phyloP scores from a whole-genome alignment of 2,797 vertebrate species.

The Podarcis siculus region DNA sequence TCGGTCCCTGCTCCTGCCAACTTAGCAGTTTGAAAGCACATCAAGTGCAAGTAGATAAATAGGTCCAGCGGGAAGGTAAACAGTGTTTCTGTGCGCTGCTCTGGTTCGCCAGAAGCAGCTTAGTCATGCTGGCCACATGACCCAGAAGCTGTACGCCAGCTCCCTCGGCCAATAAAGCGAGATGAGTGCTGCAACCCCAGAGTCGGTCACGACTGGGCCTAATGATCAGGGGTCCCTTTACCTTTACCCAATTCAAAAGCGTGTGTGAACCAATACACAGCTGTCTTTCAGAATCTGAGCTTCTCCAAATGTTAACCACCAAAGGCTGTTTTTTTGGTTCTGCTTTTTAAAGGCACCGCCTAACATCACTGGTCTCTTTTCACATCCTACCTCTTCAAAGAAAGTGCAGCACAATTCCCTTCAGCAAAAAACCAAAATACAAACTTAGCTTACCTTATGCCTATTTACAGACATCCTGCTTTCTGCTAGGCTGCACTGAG shows the following conservation, averaged over 20 bases:
- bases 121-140: too few relatives aligned
- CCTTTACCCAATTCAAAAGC: not conserved
- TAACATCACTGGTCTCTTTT: not conserved
- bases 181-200: too few relatives aligned
- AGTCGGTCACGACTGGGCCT: too few relatives aligned
- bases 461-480: constrained; percentile 28
- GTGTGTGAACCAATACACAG: not conserved
- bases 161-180: too few relatives aligned
- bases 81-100: accelerated
- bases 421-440: constrained; percentile 34
- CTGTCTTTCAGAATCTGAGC: not conserved
- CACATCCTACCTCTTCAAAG: constrained; percentile 4
- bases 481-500: constrained; percentile 25
- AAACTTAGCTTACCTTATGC: constrained; percentile 32
- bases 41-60: too few relatives aligned
- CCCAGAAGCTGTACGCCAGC: too few relatives aligned
- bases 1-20: too few relatives aligned
- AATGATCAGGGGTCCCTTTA: too few relatives aligned
- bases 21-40: too few relatives aligned
- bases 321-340: not conserved
- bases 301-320: not conserved
- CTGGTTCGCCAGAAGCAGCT: too few relatives aligned
- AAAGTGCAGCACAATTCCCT: constrained; percentile 33
- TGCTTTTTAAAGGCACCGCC: not conserved
- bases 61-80: too few relatives aligned